These are phyloP conservation scores for Diadema setosum DNA, from an alignment of 35 echinoderm and acorn worm species.

Conservation along the genomic window DNA sequence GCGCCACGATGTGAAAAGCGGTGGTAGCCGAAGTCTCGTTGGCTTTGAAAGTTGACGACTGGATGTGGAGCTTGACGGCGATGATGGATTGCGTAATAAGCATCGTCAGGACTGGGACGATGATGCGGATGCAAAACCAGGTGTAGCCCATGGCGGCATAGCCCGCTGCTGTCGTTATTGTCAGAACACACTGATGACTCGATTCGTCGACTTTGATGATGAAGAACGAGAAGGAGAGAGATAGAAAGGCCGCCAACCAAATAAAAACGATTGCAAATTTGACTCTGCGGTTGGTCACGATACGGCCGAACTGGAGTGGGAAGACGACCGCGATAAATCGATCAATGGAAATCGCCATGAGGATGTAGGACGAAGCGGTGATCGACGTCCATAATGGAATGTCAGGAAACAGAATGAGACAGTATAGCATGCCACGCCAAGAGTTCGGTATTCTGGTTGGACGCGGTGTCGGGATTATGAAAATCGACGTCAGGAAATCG, in stretches of 20 bases:
- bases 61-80: not conserved
- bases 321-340: conserved; percentile 6
- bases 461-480: not conserved
- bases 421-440: not conserved
- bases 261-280: not conserved
- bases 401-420: not conserved
- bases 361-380: not conserved
- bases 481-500: conserved; percentile 15
- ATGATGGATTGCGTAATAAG: conserved; percentile 20
- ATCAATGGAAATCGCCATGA: conserved; percentile 31
- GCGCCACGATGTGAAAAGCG: not conserved
- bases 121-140: not conserved
- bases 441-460: not conserved
- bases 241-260: conserved; percentile 6
- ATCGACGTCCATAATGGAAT: not conserved
- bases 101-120: not conserved
- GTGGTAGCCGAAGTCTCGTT: not conserved
- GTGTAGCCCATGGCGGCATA: not conserved
- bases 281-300: not conserved
- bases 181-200: not conserved
- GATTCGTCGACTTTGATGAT: not conserved
- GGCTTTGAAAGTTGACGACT: not conserved
- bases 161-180: not conserved
- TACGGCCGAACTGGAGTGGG: not conserved
- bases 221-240: not conserved